A percentile compares a stretch with the other conserved stretches of the same genome.
These are phyloP conservation scores for Drosophila pectinifera DNA, from an alignment of 1,140 invertebrate species.

Conservation along the genomic window DNA sequence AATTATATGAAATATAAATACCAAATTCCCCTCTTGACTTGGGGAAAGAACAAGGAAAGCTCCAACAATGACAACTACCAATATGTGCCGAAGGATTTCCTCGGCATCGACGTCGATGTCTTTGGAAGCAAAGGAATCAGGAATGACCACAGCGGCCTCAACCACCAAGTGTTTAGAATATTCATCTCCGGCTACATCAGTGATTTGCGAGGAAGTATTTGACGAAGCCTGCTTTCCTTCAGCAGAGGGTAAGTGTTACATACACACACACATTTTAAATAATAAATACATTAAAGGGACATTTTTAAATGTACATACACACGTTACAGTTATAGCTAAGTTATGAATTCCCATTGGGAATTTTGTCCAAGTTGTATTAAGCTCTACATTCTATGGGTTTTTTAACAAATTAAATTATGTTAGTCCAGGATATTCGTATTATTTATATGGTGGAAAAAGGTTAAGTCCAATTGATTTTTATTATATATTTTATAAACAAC, in stretches of 20 bases:
- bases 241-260: constrained; percentile 88
- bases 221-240: constrained; percentile 92
- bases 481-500: too few species aligned
- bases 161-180: constrained; percentile 46
- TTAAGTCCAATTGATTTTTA: too few species aligned
- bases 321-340: too few species aligned
- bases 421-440: too few species aligned
- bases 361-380: not conserved
- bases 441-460: too few species aligned
- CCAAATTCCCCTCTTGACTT: constrained; percentile 2
- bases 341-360: not conserved
- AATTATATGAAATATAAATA: constrained; percentile 20
- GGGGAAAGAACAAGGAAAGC: not conserved
- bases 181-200: constrained; percentile 85
- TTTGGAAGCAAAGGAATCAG: constrained; percentile 11
- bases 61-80: constrained; percentile 46
- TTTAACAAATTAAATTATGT: too few species aligned
- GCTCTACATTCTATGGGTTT: too few species aligned
- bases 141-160: constrained; percentile 36
- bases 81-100: constrained; percentile 26
- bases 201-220: constrained; percentile 92
- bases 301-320: not conserved
- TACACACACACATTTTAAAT: constrained; percentile 2
- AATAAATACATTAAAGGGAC: not conserved
- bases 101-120: constrained; percentile 43